Base-by-base conservation (phyloP, 2,888 invertebrate species). In the Lacanobia oleracea region DNA sequence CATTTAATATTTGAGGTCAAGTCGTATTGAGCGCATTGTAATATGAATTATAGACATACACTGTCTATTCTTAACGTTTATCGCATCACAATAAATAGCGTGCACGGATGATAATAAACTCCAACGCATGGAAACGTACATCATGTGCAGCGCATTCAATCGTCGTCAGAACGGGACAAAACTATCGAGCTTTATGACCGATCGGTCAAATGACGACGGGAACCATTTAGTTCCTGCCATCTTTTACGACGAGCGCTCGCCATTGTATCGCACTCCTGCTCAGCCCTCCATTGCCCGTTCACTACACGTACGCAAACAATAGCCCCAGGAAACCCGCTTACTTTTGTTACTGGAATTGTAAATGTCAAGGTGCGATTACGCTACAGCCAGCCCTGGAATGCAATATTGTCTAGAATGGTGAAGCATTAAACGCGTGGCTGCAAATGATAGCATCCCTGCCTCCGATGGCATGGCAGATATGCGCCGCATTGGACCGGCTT, bases 211-310 rank as follows among this genome's bases (percentile, higher is more conserved):
- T 88, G 88, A 86, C 87, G 89, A 90, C 88, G 84, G 88, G 89
- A 87, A 88, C 91, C 90, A 93, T 93, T 94, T 93, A 90, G 92
- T 92, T 90, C 89, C 91, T 93, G 92, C 90, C 93, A 91, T 91
- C 91, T 92, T 93, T 93, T 93, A 93, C 90, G 91, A 91, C 89
- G 67, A 74, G 54, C 74, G 66, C 85, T 88, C 77, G 84, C 89
- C 88, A 93, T 94, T 94, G 93, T 93, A 87, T 86, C 78, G 83
- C 70, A 71, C 79, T 82, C 77, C 68, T 64, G 72, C 77, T 68
- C 82, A 86, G 81, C 81, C 83, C 86, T 85, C 79, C 54, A 66
- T 75, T 72, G 75, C 62, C 54, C 51, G 66, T 48, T 53, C 81
- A 62, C 71, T 65, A 61, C 68, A 74, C 63, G 63, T 67, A 71